These are phyloP conservation scores for Campoplex nolae DNA, from an alignment of 2,888 invertebrate species.

Conservation along the genomic window DNA sequence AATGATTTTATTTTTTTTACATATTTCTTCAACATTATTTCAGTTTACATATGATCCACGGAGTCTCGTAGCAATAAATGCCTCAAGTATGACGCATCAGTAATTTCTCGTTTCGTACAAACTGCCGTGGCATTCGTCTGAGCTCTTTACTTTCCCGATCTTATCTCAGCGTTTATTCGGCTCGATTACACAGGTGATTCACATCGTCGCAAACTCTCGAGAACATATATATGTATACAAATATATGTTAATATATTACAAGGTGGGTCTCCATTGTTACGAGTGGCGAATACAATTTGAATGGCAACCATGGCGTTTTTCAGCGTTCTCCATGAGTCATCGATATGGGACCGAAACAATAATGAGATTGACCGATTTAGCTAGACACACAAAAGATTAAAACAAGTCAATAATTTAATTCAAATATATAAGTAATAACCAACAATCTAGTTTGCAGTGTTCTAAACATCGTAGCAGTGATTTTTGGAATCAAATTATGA, in stretches of 20 bases:
- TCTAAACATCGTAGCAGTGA: no score
- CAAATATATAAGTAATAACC: neutral
- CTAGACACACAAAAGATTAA: neutral
- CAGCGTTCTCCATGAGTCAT: slow-evolving; percentile 42
- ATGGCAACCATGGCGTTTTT: slow-evolving; percentile 21
- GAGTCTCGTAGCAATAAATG: slow-evolving; percentile 30
- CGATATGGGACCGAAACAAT: neutral
- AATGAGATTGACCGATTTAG: neutral
- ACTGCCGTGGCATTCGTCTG: slow-evolving; percentile 9
- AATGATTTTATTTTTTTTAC: neutral
- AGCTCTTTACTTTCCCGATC: slow-evolving; percentile 43
- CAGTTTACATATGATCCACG: neutral
- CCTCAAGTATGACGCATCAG: slow-evolving; percentile 30
- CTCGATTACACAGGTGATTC: slow-evolving; percentile 67
- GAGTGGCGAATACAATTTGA: slow-evolving; percentile 49
- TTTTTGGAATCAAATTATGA: neutral
- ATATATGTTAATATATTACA: neutral
- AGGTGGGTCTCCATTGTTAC: slow-evolving; percentile 26
- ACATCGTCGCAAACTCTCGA: slow-evolving; percentile 32
- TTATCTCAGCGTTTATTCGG: slow-evolving; percentile 60
- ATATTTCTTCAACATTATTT: neutral
- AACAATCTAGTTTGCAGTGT: no score
- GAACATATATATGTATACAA: neutral
- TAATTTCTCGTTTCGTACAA: slow-evolving; percentile 10
- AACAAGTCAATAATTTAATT: neutral